phyloP scores from a whole-genome alignment of 2,113 vertebrate species.

The Addax nasomaculatus region DNA sequence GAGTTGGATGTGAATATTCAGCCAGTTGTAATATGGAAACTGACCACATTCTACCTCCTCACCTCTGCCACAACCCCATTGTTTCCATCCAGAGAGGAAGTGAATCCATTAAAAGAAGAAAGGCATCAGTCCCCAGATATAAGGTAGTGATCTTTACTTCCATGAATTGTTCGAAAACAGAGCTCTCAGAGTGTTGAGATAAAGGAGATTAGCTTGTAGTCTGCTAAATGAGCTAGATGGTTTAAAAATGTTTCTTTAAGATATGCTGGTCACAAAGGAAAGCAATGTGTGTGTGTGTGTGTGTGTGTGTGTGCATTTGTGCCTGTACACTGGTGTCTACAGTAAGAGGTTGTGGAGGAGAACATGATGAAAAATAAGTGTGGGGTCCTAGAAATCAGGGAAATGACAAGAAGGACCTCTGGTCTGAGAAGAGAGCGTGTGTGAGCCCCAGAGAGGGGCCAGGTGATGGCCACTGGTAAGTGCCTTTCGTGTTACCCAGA shows the following conservation, averaged over 20 bases:
- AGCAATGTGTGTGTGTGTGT: background rate
- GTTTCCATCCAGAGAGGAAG: background rate
- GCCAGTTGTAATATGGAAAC: background rate
- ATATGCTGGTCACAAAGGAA: background rate
- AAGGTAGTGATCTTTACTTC: background rate
- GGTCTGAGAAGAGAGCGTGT: background rate
- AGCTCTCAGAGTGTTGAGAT: background rate
- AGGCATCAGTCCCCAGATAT: background rate
- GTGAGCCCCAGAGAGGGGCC: background rate
- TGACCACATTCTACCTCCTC: background rate
- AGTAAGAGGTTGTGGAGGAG: background rate
- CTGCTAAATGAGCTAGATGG: background rate
- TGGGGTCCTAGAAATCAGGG: no score
- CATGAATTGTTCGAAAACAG: background rate
- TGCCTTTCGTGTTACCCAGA: background rate
- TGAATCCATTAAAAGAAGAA: background rate
- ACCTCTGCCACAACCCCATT: fast-evolving
- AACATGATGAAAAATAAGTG: background rate
- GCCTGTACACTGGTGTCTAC: background rate
- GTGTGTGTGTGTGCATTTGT: background rate
- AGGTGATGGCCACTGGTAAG: background rate
- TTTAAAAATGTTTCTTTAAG: background rate
- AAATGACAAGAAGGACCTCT: background rate
- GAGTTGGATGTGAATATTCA: background rate
- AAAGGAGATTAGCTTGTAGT: background rate